These are phyloP conservation scores for Sebastes reedi DNA, from an alignment of 2,797 vertebrate species.

Conservation along the genomic window DNA sequence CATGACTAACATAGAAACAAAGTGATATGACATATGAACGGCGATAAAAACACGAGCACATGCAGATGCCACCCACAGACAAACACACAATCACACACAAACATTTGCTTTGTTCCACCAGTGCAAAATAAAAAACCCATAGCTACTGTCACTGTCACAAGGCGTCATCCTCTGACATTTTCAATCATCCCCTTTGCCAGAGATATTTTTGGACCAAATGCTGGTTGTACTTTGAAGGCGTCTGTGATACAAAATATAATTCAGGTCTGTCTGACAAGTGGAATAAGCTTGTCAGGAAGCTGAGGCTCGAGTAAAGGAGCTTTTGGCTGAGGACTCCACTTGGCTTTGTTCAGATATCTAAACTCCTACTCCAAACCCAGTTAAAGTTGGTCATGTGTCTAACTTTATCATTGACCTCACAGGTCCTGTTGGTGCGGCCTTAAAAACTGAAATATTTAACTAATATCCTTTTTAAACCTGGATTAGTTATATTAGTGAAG, in stretches of 20 bases:
- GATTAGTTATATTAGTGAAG: background rate
- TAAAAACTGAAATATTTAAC: background rate
- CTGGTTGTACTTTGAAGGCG: conserved; percentile 55
- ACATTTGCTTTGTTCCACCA: conserved; percentile 41
- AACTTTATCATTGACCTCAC: conserved; percentile 15
- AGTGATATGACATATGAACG: background rate
- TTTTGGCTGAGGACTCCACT: conserved; percentile 44
- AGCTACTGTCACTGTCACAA: conserved; percentile 59
- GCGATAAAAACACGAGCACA: conserved; percentile 26
- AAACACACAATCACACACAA: conserved; percentile 6
- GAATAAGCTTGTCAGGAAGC: conserved; percentile 55
- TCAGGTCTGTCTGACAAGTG: conserved; percentile 66
- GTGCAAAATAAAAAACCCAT: conserved; percentile 33
- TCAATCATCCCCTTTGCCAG: conserved; percentile 69
- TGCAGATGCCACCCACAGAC: conserved; percentile 21
- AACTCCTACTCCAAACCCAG: conserved; percentile 24
- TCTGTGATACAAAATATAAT: conserved; percentile 59
- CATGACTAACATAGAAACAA: conserved; percentile 8
- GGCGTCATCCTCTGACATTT: conserved; percentile 58
- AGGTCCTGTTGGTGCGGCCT: background rate
- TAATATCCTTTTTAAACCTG: background rate
- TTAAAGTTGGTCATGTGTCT: conserved; percentile 24
- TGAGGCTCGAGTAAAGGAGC: conserved; percentile 43
- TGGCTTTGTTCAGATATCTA: conserved; percentile 44
- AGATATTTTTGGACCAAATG: conserved; percentile 66